phyloP scores from a whole-genome alignment of 2,888 invertebrate genomes.

The Phragmatobia fuliginosa region DNA sequence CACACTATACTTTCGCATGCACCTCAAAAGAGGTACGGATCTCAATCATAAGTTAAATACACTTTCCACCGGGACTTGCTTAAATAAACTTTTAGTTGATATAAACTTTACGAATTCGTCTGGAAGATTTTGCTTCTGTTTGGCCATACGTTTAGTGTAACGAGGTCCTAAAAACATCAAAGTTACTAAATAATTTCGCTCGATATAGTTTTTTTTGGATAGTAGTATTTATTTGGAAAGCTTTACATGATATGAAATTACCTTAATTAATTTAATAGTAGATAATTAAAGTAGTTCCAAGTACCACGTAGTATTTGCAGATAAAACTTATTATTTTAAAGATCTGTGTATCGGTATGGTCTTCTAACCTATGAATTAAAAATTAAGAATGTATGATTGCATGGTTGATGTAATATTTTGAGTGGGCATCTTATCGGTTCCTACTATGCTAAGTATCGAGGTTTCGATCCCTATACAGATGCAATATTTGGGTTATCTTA shows the following conservation, averaged over 20 bases:
- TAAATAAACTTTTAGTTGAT: slow-evolving; percentile 60
- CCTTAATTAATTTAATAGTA: not conserved
- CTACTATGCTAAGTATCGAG: too few species aligned
- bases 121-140: slow-evolving; percentile 48
- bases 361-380: too few species aligned
- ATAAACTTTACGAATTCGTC: slow-evolving; percentile 58
- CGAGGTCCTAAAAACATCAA: slow-evolving; percentile 17
- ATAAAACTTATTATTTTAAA: too few species aligned
- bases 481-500: too few species aligned
- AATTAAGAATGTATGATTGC: too few species aligned
- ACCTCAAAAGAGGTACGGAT: slow-evolving; percentile 57
- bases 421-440: too few species aligned
- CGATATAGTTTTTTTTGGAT: too few species aligned
- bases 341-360: too few species aligned
- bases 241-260: not conserved
- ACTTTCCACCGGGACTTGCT: slow-evolving; percentile 61
- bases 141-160: slow-evolving; percentile 31
- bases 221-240: not conserved
- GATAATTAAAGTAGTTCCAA: not conserved
- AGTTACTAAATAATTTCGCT: not conserved
- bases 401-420: too few species aligned
- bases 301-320: too few species aligned
- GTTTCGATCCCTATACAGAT: too few species aligned
- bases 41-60: slow-evolving; percentile 78
- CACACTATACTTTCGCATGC: slow-evolving; percentile 45